Base-by-base conservation (phyloP, 1,140 invertebrate genomes). In the Antheraea mylitta region DNA sequence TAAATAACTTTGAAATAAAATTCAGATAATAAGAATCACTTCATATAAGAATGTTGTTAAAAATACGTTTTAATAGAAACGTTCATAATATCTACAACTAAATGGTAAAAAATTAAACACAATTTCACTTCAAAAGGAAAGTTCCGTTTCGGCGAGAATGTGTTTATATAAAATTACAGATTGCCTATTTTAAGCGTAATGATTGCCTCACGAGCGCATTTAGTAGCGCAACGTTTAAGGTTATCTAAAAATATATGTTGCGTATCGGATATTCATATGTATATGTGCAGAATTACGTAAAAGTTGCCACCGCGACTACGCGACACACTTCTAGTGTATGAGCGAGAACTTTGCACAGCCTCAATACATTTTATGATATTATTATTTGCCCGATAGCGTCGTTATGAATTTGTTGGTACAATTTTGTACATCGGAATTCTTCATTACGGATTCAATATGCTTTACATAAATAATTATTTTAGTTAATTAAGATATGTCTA, bases 221-320 rank as follows among this genome's bases (percentile, higher is more conserved):
- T 63, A 72, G 62, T 75, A 75, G 67, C 75, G 75, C 76, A 77
- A 73, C 72, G 67, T 78, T 74, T 78, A 76, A 79, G 75, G 75
- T 79, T 79, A 71, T 79, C 80, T 86, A 86, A 79, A 83, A 82
- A 86, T 83, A 86, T 60, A 68, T 62, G 30, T 53, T 53, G 45
- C 45, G 11, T 53, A 53, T 53, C 0, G 45, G 45, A 53, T 53
- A 53, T 53, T 53, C 45, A 16, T 53, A 53, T 53, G 45, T 71
- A 42, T 53, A 16, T 53, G 45, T 53, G 45, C 16, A 53, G 7
- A 53, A 53, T 53, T 53, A 53, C 45, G 45, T 53, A 53, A 53
- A 53, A 53, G 45, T 53, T 53, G 16, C 11, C 13, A 16, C 45
- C 45, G 45, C 45, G 11, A 53, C 45, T 0, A 53, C 16, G 16